A percentile compares a stretch with the other conserved stretches of the same genome.
Evolutionary conservation across 2,888 invertebrate species (phyloP).

Genomic region (Agrilus mali): DNA sequence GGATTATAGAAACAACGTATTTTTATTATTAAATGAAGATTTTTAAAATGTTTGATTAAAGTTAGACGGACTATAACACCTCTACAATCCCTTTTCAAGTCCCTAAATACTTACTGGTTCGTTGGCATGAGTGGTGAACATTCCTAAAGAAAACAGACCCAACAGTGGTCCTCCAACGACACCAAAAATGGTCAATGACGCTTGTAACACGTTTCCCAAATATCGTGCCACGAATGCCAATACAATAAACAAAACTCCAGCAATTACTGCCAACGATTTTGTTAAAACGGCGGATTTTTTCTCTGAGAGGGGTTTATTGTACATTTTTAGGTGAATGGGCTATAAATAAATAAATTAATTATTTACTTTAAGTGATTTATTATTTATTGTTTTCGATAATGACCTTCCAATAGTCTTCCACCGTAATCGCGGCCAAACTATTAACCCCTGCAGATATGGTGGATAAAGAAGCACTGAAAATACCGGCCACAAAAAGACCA

Average conservation of each 20-base stretch:
- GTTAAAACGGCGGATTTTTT: slow-evolving; percentile 39
- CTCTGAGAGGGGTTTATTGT: slow-evolving; percentile 30
- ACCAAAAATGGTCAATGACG: slow-evolving; percentile 74
- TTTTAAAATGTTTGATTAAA: no score
- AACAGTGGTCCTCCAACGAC: slow-evolving; percentile 80
- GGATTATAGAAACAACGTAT: no score
- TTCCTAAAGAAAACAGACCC: slow-evolving; percentile 74
- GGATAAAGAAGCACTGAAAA: slow-evolving; percentile 84
- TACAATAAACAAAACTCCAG: slow-evolving; percentile 64
- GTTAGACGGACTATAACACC: no score
- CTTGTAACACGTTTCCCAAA: slow-evolving; percentile 79
- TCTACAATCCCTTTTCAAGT: not conserved
- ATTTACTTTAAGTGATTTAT: not conserved
- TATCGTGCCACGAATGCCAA: slow-evolving; percentile 73
- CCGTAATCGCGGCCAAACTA: slow-evolving; percentile 78
- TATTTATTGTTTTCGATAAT: slow-evolving; percentile 1
- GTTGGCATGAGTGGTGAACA: slow-evolving; percentile 63
- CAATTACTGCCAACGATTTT: slow-evolving; percentile 56
- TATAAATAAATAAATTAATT: slow-evolving; percentile 16
- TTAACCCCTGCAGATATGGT: slow-evolving; percentile 87
- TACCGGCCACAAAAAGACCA: slow-evolving; percentile 81
- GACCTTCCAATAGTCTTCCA: slow-evolving; percentile 71
- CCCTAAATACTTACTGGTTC: slow-evolving; percentile 46
- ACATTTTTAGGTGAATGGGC: slow-evolving; percentile 30
- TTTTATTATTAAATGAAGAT: no score